Evolutionary conservation across 2,888 invertebrate genomes (phyloP).

Genomic region (Caenorhabditis japonica): DNA sequence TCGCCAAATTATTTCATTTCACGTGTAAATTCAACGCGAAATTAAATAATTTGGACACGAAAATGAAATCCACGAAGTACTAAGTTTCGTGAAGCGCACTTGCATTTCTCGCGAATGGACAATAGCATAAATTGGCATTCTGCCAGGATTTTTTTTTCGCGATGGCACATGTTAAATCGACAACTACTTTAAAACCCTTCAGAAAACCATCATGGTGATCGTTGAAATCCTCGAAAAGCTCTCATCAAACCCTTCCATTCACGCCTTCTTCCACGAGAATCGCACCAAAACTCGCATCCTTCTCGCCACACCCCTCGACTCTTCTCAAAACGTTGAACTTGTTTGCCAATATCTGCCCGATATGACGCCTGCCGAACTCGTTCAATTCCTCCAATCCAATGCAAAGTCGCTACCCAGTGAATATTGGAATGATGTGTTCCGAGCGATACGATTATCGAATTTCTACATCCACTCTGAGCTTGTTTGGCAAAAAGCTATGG

Average conservation of each 20-base stretch:
- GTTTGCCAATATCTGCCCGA: constrained; percentile 1
- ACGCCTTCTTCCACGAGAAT: constrained; percentile 12
- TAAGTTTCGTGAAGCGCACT: no score
- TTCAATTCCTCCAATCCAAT: constrained; percentile 8
- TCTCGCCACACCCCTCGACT: constrained; percentile 3
- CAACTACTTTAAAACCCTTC: no score
- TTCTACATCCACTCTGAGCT: constrained; percentile 1
- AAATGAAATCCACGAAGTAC: no score
- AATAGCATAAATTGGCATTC: no score
- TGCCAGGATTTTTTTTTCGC: no score
- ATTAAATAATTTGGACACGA: no score
- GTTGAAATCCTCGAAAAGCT: constrained; percentile 25
- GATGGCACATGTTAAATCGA: no score
- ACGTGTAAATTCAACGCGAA: no score
- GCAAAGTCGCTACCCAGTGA: background rate
- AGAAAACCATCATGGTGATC: constrained; percentile 10
- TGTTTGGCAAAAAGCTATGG: constrained; percentile 11
- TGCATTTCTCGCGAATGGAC: no score
- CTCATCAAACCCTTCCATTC: background rate
- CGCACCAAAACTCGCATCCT: constrained; percentile 7
- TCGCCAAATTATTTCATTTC: no score
- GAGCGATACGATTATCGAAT: background rate
- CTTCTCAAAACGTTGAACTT: constrained; percentile 1
- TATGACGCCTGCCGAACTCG: constrained; percentile 4
- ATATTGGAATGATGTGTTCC: background rate